Evolutionary conservation across 2,888 invertebrate species (phyloP).

Genomic region (Pyrgus malvae): DNA sequence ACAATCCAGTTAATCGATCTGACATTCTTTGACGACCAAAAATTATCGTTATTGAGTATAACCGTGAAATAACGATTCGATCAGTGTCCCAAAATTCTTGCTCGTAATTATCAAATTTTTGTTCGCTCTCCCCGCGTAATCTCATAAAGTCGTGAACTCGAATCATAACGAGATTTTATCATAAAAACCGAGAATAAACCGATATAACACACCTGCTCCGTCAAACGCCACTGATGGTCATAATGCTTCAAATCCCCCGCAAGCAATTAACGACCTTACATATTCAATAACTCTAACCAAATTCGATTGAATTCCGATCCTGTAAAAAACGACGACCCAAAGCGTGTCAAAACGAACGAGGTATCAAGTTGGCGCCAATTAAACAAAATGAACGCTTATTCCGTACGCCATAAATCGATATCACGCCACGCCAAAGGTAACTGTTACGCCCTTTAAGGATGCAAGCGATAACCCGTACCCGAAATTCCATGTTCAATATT

Average conservation of each 20-base stretch:
- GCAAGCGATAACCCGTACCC: slow-evolving; percentile 58
- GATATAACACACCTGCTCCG: slow-evolving; percentile 78
- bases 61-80: slow-evolving; percentile 8
- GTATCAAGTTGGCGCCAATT: slow-evolving; percentile 70
- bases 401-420: slow-evolving; percentile 74
- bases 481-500: slow-evolving; percentile 64
- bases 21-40: slow-evolving; percentile 1
- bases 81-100: slow-evolving; percentile 16
- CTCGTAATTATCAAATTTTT: slow-evolving; percentile 17
- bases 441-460: slow-evolving; percentile 75
- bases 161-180: slow-evolving; percentile 74
- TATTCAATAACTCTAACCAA: slow-evolving; percentile 47
- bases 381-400: slow-evolving; percentile 77
- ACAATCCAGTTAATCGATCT: neutral
- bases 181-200: slow-evolving; percentile 78
- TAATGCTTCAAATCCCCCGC: slow-evolving; percentile 66
- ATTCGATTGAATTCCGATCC: slow-evolving; percentile 42
- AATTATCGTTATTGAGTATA: neutral
- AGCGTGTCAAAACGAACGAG: slow-evolving; percentile 68
- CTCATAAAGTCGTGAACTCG: slow-evolving; percentile 62
- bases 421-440: slow-evolving; percentile 59
- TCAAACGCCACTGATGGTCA: slow-evolving; percentile 73
- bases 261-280: slow-evolving; percentile 56
- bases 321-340: slow-evolving; percentile 49
- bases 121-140: slow-evolving; percentile 42